Evolutionary conservation across 1,140 invertebrate genomes (phyloP).

Genomic region (Chelonus insularis): DNA sequence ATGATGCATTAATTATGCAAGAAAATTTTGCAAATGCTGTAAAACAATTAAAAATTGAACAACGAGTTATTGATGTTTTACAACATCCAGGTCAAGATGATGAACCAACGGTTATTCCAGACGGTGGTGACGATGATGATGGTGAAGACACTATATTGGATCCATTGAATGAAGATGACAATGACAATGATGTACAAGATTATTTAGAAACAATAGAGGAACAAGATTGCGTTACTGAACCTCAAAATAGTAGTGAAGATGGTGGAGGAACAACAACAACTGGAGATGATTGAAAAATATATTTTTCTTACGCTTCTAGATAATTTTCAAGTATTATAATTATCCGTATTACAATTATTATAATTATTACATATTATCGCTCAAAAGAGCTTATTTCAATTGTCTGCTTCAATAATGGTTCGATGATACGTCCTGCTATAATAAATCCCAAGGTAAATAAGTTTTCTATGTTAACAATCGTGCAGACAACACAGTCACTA

Average conservation of each 20-base stretch:
- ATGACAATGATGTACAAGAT: slow-evolving; percentile 19
- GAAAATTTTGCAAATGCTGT: slow-evolving; percentile 52
- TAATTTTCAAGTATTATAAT: too few species aligned
- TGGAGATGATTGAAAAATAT: slow-evolving; percentile 6
- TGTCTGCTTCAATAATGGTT: too few species aligned
- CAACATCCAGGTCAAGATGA: slow-evolving; percentile 33
- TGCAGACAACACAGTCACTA: too few species aligned
- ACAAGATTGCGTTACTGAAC: background rate
- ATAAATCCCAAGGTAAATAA: too few species aligned
- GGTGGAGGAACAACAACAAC: slow-evolving; percentile 17
- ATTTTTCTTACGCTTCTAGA: too few species aligned
- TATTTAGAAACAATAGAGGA: background rate
- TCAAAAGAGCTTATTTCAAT: too few species aligned
- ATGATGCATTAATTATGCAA: slow-evolving; percentile 24
- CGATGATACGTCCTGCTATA: too few species aligned
- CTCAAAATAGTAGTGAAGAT: slow-evolving; percentile 19
- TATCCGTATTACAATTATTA: too few species aligned
- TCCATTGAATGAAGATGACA: slow-evolving; percentile 30
- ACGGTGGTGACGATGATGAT: slow-evolving; percentile 24
- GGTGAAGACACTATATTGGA: slow-evolving; percentile 23
- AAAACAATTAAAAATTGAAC: slow-evolving; percentile 45
- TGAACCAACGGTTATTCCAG: slow-evolving; percentile 20
- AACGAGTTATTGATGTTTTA: slow-evolving; percentile 43
- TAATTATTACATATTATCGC: too few species aligned
- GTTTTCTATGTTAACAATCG: too few species aligned